Conservation (phyloP, 2,888 invertebrate species). For the Saturnia japonica region DNA sequence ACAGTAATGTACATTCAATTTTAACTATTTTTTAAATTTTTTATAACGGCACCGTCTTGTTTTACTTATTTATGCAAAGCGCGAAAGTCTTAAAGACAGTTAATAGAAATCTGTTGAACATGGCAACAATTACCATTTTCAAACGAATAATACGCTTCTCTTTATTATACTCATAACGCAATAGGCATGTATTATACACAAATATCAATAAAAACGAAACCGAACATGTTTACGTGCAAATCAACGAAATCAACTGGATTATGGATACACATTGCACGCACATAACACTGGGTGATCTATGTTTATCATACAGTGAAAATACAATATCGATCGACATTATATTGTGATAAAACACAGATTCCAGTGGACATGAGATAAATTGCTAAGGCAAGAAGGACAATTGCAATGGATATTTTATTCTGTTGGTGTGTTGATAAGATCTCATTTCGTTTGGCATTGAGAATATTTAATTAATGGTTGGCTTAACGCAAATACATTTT, state of each 20-base stretch:
- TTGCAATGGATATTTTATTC: neutral
- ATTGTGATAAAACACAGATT: neutral
- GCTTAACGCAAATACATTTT: neutral
- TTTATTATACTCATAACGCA: neutral
- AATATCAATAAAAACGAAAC: slow-evolving; percentile 31
- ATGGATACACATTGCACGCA: slow-evolving; percentile 19
- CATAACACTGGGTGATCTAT: neutral
- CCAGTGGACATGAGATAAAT: neutral
- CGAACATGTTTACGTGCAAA: slow-evolving; percentile 42
- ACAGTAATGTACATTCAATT: neutral
- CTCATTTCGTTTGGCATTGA: neutral
- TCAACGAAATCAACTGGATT: slow-evolving; percentile 39
- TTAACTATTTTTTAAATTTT: neutral
- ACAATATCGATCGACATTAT: neutral
- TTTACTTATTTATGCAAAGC: neutral
- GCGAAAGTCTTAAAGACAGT: neutral
- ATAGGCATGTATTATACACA: too few species aligned
- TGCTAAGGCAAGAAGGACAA: neutral
- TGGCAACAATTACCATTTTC: neutral
- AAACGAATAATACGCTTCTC: neutral
- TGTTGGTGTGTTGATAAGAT: neutral
- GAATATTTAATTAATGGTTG: neutral
- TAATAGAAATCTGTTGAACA: slow-evolving; percentile 2
- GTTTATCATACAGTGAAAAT: neutral
- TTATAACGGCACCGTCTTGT: neutral